Conservation (phyloP, 2,113 vertebrate genomes). For the Ploceus nigricollis region DNA sequence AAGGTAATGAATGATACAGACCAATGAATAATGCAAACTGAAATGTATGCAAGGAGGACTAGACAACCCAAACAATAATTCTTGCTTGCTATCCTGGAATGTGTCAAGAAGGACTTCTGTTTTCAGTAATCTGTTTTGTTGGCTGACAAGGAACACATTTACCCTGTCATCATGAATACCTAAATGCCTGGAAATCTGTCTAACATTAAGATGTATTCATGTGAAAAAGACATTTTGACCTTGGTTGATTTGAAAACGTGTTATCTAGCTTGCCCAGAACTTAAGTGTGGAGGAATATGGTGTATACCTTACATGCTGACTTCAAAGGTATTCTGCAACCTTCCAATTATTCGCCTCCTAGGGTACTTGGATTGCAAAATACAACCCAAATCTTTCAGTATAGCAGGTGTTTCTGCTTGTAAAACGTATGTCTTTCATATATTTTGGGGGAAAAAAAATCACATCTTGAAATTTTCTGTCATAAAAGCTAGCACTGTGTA, state of each 20-base stretch:
- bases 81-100: neutral
- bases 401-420: neutral
- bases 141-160: constrained; percentile 30
- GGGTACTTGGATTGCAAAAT: neutral
- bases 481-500: neutral
- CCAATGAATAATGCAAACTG: constrained; percentile 16
- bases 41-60: neutral
- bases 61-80: constrained; percentile 4
- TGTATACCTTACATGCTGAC: neutral
- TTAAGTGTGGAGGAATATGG: neutral
- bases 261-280: constrained; percentile 30
- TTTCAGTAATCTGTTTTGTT: constrained; percentile 28
- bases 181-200: constrained; percentile 4
- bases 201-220: neutral
- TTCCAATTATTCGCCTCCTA: neutral
- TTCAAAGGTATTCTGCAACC: constrained; percentile 15
- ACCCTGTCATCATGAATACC: constrained; percentile 5
- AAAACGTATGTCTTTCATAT: neutral
- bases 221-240: constrained; percentile 14
- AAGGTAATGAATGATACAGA: neutral
- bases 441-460: neutral
- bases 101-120: constrained; percentile 10
- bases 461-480: neutral
- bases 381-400: neutral
- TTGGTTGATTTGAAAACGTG: constrained; percentile 24